Evolutionary conservation across 1,140 invertebrate species (phyloP), one percentile per base, ranked within the genome.

Genomic region (Diachasmimorpha longicaudata): DNA sequence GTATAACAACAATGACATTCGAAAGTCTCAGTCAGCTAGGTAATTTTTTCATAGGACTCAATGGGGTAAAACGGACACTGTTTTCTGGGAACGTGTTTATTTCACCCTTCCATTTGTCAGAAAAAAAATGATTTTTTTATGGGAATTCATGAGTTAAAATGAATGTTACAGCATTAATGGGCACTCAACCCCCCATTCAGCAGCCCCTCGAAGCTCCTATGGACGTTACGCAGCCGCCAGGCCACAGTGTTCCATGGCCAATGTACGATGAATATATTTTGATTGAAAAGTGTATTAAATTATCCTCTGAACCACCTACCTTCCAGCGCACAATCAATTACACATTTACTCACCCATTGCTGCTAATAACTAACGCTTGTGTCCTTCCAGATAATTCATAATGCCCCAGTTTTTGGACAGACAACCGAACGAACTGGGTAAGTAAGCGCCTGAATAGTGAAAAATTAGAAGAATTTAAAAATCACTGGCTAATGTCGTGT

Each of bases 241-340:
- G 79, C 92, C 92, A 76, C 90, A 89, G 48, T 93, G 92, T 85
- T 92, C 91, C 74, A 92, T 93, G 91, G 92, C 91, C 74, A 91
- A 92, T 88, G 92, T 93, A 80, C 86, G 84, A 84, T 19, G 25
- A 69, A 25, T 23, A 76, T 23, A 67, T 48, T 63, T 19, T 58
- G 52, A 58, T 58, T 71, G 46, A 48, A 75, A 46, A 2, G 6
- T 31, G 31, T 31, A 31, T 31, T 31, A 19, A 31, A 77, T 63
- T 58, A 71, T 25, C 72, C 31, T 55, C 69, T 21, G 37, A 72
- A 72, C 31, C 31, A 31, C 31, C 31, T 31, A 55, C 23, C 55
- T 37, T 70, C 69, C 21, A 0, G n/a, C 52, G 42, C 25, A 42
- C 31, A 67, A 44, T 63, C n/a, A 21, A 25, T 25, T 67, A 11